Evolutionary conservation across 1,140 invertebrate genomes (phyloP), one percentile per base, ranked within the genome.

Genomic region (Atta texana): DNA sequence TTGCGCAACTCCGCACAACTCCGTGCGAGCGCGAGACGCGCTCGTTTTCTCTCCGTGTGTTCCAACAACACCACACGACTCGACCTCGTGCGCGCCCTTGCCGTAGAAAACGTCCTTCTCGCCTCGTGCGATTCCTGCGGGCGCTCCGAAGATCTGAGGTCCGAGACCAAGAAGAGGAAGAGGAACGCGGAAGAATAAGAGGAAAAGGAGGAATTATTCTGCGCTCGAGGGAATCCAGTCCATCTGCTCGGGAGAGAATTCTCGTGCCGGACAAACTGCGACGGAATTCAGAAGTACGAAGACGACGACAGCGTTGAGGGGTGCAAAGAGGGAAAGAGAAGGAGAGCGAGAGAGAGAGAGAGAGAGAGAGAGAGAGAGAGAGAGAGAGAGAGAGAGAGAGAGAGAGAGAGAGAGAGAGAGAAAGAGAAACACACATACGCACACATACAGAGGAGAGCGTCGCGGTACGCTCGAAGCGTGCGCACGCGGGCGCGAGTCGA

Each of bases 401-500:
- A 44, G 16, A 2, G 39, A 66, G 49, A 31, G 31, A 68, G 14
- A 31, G 49, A 14, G 4, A 34, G 53, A 75, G 12, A 44, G 16
- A 4, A 1, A 34, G 53, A 75, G 4, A 44, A 4, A 18, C 34
- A 61, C 6, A 39, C 34, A 7, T 39, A 31, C 10, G 28, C 44
- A 24, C 64, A 39, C 10, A 39, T 8, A 16, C 1, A 28, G n/a
- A 55, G 12, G 49, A 87, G 28, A 63, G 89, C 80, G 86, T 78
- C 85, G 85, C 49, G 85, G n/a, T 55, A 66, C 85, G 88, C 91
- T 91, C 88, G 71, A 89, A 92, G 92, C 75, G 87, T 75, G 90
- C 90, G 89, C 89, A 90, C 87, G 90, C 88, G 87, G 86, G 85
- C 88, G 91, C 87, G 87, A 81, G 88, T 76, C 86, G 86, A 89